Evolutionary conservation across 1,140 invertebrate genomes (phyloP).

Genomic region (Pseudachorutes palmiensis): DNA sequence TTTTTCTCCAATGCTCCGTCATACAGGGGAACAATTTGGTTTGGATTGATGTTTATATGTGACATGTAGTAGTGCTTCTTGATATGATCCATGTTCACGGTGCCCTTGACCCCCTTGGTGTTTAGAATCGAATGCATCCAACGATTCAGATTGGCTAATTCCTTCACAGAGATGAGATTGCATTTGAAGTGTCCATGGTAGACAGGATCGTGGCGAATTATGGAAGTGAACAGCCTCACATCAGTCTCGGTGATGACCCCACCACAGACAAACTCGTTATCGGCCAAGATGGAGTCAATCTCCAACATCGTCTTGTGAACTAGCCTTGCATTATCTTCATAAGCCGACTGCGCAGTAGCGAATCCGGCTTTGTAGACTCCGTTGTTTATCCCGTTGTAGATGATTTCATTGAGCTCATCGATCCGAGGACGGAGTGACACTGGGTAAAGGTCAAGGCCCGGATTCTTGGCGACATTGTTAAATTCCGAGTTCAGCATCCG

Average conservation of each 20-base stretch:
- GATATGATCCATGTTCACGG: constrained; percentile 35
- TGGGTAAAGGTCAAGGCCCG: constrained; percentile 28
- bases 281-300: constrained; percentile 20
- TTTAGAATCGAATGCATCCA: constrained; percentile 31
- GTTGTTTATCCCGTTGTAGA: constrained; percentile 27
- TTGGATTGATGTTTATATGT: constrained; percentile 29
- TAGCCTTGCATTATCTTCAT: constrained; percentile 25
- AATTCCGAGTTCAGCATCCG: constrained; percentile 30
- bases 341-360: constrained; percentile 19
- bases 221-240: constrained; percentile 25
- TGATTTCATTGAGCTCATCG: constrained; percentile 23
- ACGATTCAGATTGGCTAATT: constrained; percentile 18
- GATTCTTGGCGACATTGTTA: constrained; percentile 24
- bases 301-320: constrained; percentile 26
- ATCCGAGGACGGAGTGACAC: constrained; percentile 13
- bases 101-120: constrained; percentile 20
- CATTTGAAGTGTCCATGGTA: constrained; percentile 34
- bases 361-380: constrained; percentile 35
- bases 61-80: constrained; percentile 36
- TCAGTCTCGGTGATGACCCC: constrained; percentile 29
- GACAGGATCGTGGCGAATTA: constrained; percentile 30
- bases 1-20: constrained; percentile 20
- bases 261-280: constrained; percentile 25
- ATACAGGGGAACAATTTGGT: constrained; percentile 27
- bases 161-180: constrained; percentile 28